Evolutionary conservation across 2,888 invertebrate genomes (phyloP).

Genomic region (Drosophila subquinaria): DNA sequence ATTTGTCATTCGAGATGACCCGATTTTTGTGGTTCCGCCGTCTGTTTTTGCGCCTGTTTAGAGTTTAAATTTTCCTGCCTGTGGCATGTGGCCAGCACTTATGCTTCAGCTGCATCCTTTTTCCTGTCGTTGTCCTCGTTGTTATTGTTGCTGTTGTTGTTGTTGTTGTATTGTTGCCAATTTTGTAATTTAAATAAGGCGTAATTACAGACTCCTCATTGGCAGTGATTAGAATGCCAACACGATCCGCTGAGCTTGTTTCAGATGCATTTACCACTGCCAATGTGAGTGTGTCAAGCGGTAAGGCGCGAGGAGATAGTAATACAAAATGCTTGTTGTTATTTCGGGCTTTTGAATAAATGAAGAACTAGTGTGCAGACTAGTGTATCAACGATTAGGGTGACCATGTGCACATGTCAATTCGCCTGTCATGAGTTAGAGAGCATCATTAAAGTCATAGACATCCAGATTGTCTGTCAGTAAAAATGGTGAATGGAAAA

Average conservation of each 20-base stretch:
- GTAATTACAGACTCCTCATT: constrained; percentile 73
- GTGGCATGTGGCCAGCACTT: constrained; percentile 45
- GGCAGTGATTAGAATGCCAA: constrained; percentile 72
- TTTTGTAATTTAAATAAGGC: constrained; percentile 79
- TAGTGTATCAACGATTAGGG: constrained; percentile 5
- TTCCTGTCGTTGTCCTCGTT: constrained; percentile 3
- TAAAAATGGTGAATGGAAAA: too few species aligned
- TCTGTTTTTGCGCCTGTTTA: constrained; percentile 73
- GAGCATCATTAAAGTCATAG: neutral
- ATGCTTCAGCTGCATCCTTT: constrained; percentile 26
- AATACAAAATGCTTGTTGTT: constrained; percentile 1
- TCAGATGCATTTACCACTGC: constrained; percentile 34
- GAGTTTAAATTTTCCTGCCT: constrained; percentile 64
- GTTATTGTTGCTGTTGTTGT: constrained; percentile 23
- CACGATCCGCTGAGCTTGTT: constrained; percentile 54
- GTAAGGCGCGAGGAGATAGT: neutral
- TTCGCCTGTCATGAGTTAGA: neutral
- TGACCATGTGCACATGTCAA: neutral
- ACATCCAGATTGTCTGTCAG: too few species aligned
- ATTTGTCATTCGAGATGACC: constrained; percentile 78
- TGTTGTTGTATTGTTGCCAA: constrained; percentile 39
- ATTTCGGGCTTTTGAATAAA: constrained; percentile 1
- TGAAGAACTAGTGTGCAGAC: neutral
- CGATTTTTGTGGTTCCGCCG: constrained; percentile 72
- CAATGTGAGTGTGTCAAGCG: neutral